These are phyloP conservation scores for Nasua narica DNA, from an alignment of 2,797 vertebrate species.

Conservation along the genomic window DNA sequence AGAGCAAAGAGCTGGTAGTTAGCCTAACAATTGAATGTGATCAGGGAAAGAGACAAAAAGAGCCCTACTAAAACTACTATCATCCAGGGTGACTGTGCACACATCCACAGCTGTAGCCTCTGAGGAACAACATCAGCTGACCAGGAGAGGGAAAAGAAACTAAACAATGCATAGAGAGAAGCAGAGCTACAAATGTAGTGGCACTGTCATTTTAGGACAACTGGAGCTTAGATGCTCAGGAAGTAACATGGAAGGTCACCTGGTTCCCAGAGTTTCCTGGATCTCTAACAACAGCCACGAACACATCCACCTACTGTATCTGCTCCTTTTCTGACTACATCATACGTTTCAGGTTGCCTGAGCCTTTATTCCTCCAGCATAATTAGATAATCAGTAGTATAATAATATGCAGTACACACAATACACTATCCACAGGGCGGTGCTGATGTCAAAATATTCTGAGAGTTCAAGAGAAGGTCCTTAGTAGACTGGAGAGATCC, in stretches of 20 bases:
- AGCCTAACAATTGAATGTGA: neutral
- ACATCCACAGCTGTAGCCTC: neutral
- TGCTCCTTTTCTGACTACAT: neutral
- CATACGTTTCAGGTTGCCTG: neutral
- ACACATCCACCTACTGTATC: neutral
- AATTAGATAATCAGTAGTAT: neutral
- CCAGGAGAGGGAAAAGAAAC: neutral
- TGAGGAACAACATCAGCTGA: neutral
- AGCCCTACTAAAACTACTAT: neutral
- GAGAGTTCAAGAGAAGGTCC: neutral
- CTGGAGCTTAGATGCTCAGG: neutral
- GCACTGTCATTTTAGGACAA: neutral
- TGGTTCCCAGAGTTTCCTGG: neutral
- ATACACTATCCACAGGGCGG: neutral
- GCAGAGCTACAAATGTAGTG: neutral
- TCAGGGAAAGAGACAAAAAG: neutral
- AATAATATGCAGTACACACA: neutral
- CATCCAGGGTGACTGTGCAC: neutral
- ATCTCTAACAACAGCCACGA: neutral
- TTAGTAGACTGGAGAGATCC: neutral
- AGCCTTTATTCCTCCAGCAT: neutral
- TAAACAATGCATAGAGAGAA: neutral
- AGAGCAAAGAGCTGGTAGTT: neutral
- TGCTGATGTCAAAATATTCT: neutral
- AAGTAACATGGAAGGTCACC: neutral